phyloP scores from a whole-genome alignment of 2,888 invertebrate genomes.

The Eledone cirrhosa region DNA sequence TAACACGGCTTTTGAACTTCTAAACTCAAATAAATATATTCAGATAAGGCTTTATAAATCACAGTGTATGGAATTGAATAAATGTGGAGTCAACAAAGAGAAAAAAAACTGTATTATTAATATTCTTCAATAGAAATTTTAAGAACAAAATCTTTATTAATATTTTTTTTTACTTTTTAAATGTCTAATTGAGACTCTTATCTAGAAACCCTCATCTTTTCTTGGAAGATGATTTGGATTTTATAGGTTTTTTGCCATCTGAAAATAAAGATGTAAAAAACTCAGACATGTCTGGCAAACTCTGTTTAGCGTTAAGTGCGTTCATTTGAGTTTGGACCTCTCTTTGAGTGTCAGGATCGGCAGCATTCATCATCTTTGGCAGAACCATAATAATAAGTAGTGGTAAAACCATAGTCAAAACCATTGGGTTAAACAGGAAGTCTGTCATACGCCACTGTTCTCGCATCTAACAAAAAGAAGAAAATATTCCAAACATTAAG shows the following conservation, averaged over 20 bases:
- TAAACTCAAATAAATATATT: too few species aligned
- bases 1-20: too few species aligned
- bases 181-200: too few species aligned
- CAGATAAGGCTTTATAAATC: too few species aligned
- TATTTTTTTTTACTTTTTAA: background rate
- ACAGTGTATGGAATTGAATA: too few species aligned
- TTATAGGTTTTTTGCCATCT: constrained; percentile 71
- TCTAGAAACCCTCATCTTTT: constrained; percentile 5
- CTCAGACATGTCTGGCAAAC: constrained; percentile 92
- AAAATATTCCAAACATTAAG: constrained; percentile 68
- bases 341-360: constrained; percentile 94
- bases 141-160: background rate
- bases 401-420: constrained; percentile 96
- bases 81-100: too few species aligned
- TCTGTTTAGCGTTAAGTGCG: constrained; percentile 75
- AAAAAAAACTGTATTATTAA: too few species aligned
- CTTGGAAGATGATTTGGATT: constrained; percentile 40
- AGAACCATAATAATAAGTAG: constrained; percentile 88
- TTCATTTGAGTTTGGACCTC: constrained; percentile 76
- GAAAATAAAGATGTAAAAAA: constrained; percentile 87
- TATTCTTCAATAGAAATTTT: too few species aligned
- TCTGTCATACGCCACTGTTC: constrained; percentile 98
- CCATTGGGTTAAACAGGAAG: constrained; percentile 95
- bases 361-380: constrained; percentile 91
- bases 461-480: constrained; percentile 69